Evolutionary conservation across 1,140 invertebrate genomes (phyloP), one percentile per base, ranked within the genome.

Genomic region (Antheraea mylitta): DNA sequence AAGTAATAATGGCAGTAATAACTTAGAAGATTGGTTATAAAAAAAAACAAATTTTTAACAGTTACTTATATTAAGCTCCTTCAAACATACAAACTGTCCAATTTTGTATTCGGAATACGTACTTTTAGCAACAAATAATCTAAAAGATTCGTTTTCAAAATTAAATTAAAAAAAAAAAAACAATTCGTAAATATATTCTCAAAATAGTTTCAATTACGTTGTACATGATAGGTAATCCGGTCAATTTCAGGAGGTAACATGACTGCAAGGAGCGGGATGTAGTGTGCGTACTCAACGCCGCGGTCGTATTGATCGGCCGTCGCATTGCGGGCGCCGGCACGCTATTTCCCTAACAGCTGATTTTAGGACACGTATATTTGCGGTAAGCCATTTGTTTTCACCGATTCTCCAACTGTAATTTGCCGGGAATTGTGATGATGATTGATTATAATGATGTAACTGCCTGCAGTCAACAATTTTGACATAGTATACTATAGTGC

Each of bases 301-400:
- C 74, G 68, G 74, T 19, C 71, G 74, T 71, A 76, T 76, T 65
- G 74, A 76, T 76, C 71, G 64, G 3, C n/a, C 67, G 74, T 71
- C 74, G 74, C 74, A 76, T 19, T 76, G 74, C 74, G 74, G 67
- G 11, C 45, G 0, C 7, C 67, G 70, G 42, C 74, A 73, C 74
- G 74, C 74, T 67, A 76, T 65, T 71, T 68, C 67, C 67, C 68
- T 64, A 69, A 73, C 74, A 73, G 69, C 74, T 76, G 69, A 73
- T 76, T 76, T 73, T 64, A 48, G 59, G 58, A 75, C 69, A 67
- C 67, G 68, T 66, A 67, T 59, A 71, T 71, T 67, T 61, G 68
- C 67, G 30, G 66, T 16, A 18, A 13, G 18, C 62, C 36, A 67
- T 63, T 63, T 37, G 22, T 63, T 63, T 63, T 63, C 13, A 37